Evolutionary conservation across 2,797 vertebrate genomes (phyloP), one percentile per base, ranked within the genome.

Genomic region (Nothura maculosa): DNA sequence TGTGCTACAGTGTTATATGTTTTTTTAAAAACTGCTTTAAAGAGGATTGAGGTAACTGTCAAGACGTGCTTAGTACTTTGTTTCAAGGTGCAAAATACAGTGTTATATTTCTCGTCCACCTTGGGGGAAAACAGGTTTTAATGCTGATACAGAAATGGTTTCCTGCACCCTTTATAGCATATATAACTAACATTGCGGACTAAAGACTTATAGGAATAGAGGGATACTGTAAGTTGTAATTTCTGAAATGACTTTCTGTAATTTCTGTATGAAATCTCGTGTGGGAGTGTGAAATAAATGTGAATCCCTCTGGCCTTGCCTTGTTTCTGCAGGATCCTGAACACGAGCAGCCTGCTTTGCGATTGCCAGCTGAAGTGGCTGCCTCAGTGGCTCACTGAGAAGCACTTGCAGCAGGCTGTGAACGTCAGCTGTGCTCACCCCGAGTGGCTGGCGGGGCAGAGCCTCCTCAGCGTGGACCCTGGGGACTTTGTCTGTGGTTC

Each of bases 351-450:
- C 94, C 97, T 99, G 94, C 98, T 99, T 24, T 99, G 99, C 81
- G 99, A 99, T 91, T 99, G 99, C 95, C 99, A 99, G 94, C 85
- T 99, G 97, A 98, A 98, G 68, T 99, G 99, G 99, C 85, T 99
- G 79, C 98, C 98, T 5, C 98, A 94, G 10, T 99, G 99, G 99
- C 96, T 99, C 85, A 93, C 88, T 7, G 97, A 98, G 74, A 97
- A 90, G 79, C 97, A 67, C 16, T 98, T 99, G 43, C 98, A 98
- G 87, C 98, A 97, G 68, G 97, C 98, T 11, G 98, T 98, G 69
- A 97, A 96, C 2, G 98, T 99, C 3, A 92, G 97, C 91, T 99
- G 99, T 81, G 98, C 98, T 55, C 98, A 99, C 82, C 99, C 99
- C 2, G 97, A 98, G 11, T 97, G 96, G 98, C 74, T 99, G 1